A percentile compares a stretch with the other conserved stretches of the same genome.
These are phyloP conservation scores for Emydocephalus ijimae DNA, from an alignment of 2,113 vertebrate species.

Conservation along the genomic window DNA sequence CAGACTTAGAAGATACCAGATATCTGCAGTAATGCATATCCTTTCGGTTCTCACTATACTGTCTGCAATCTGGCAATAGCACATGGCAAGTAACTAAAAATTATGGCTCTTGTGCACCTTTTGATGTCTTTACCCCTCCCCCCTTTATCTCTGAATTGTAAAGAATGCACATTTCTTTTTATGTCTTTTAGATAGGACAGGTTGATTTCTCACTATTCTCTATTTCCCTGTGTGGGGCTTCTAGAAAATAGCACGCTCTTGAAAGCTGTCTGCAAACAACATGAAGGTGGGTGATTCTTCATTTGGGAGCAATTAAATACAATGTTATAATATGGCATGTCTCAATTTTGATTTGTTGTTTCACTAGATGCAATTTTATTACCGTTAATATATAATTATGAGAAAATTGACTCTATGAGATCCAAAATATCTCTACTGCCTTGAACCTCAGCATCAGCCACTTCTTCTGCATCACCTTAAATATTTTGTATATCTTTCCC, in stretches of 20 bases:
- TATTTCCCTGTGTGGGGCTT: background rate
- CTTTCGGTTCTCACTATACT: background rate
- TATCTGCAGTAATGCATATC: background rate
- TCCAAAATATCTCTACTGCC: background rate
- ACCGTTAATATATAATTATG: background rate
- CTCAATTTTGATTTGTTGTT: background rate
- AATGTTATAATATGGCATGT: background rate
- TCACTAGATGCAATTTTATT: background rate
- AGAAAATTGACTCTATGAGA: background rate
- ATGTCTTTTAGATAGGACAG: background rate
- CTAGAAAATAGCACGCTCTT: background rate
- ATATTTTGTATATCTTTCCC: background rate
- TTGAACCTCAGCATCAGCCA: background rate
- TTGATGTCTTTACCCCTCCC: background rate
- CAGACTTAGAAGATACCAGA: background rate
- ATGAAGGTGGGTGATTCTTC: background rate
- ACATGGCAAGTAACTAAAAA: background rate
- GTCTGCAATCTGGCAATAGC: background rate
- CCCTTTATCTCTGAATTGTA: background rate
- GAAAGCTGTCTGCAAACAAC: background rate
- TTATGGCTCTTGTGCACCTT: background rate
- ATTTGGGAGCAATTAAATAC: background rate
- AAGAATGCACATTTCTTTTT: background rate
- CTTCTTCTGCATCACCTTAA: background rate
- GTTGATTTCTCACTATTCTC: background rate